Evolutionary conservation across 1,140 invertebrate species (phyloP), one percentile per base, ranked within the genome.

Genomic region (Chrysoperla carnea): DNA sequence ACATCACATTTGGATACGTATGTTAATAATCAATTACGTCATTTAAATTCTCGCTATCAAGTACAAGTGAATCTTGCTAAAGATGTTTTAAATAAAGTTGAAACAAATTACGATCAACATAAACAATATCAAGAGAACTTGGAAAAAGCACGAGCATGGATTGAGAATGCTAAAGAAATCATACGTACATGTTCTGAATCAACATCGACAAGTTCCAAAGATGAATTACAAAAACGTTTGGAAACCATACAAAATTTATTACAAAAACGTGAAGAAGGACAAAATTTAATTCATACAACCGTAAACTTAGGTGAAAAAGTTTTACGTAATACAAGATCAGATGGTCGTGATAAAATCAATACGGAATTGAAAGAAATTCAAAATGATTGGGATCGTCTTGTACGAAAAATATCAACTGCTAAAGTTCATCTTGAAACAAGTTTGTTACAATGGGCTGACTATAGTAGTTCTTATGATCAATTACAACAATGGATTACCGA

Each of bases 401-500:
- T 90, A 0, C 87, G 85, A 59, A 92, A 91, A 59, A 84, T 95
- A 64, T 87, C 85, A 5, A 91, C 84, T 9, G 81, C 84, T 1
- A 93, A 93, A 66, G 88, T 94, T 13, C 80, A 89, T 51, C 59
- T 95, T 13, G 91, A 97, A 61, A 91, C 89, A 0, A 84, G 80
- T 55, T 66, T 96, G 7, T 61, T 94, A 1, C 87, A 92, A 72
- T 93, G 88, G 88, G 85, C 87, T n/a, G 90, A 93, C 58, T 93
- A 92, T 56, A 90, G 83, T 55, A 87, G 85, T 14, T 88, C 84
- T 12, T 90, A 90, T 50, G 79, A 81, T 9, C 87, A 93, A 53
- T 62, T 95, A 6, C 80, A 91, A 56, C 84, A 92, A 69, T 94
- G 91, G 89, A 86, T 97, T n/a, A 81, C 76, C 31, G 91, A 95